phyloP scores from a whole-genome alignment of 2,797 vertebrate genomes.

The Acanthurus lineatus region DNA sequence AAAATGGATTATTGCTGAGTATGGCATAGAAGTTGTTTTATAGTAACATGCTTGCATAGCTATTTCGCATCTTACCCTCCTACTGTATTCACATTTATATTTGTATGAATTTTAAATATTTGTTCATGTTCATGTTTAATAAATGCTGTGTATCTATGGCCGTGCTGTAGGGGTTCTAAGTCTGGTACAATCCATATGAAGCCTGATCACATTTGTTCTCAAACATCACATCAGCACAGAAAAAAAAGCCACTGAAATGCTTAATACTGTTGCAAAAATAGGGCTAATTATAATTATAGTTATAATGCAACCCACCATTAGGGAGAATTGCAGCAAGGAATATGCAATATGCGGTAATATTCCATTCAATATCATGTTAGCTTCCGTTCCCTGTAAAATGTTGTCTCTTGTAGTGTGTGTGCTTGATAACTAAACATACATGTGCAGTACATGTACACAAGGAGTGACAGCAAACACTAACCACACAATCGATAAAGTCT shows the following conservation, averaged over 20 bases:
- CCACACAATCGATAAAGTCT: slow-evolving; percentile 9
- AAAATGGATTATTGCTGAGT: background rate
- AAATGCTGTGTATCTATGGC: background rate
- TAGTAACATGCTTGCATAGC: background rate
- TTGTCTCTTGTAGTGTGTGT: background rate
- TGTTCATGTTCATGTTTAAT: slow-evolving; percentile 6
- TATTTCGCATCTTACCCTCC: background rate
- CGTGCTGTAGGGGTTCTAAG: background rate
- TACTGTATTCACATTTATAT: slow-evolving; percentile 15
- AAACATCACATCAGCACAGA: slow-evolving; percentile 15
- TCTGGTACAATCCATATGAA: background rate
- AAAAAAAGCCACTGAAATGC: background rate
- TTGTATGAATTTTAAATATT: slow-evolving; percentile 8
- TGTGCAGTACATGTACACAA: slow-evolving; percentile 42
- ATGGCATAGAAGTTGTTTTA: background rate
- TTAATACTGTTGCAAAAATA: background rate
- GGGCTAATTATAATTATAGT: no score
- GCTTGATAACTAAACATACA: background rate
- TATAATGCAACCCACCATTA: no score
- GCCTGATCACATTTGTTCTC: slow-evolving; percentile 12
- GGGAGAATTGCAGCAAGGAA: no score
- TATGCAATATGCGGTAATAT: background rate
- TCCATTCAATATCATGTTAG: background rate
- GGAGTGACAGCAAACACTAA: slow-evolving; percentile 24
- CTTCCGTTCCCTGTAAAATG: background rate